Conservation (phyloP, 2,888 invertebrate species). For the Smittia aterrima region DNA sequence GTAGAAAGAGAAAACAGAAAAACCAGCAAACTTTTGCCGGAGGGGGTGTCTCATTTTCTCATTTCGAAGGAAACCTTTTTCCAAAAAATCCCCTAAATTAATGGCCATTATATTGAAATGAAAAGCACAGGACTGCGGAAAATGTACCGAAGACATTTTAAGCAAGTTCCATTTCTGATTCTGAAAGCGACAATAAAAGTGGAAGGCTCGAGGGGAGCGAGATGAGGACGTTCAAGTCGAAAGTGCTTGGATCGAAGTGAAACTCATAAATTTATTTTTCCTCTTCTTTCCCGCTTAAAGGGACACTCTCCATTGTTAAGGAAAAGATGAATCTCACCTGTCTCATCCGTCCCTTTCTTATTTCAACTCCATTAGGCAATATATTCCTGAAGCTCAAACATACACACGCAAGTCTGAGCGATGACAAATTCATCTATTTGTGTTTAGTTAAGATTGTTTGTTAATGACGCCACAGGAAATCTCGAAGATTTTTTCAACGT, state of each 20-base stretch:
- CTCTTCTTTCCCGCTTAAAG: background rate
- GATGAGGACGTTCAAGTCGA: background rate
- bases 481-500: background rate
- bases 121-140: background rate
- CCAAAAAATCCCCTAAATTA: background rate
- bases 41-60: background rate
- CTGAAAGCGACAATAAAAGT: background rate
- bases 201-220: background rate
- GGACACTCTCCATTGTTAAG: background rate
- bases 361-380: conserved; percentile 21
- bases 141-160: background rate
- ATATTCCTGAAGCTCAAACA: background rate
- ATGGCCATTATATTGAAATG: conserved; percentile 25
- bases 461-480: background rate
- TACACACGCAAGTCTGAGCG: background rate
- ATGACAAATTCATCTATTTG: conserved; percentile 24
- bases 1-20: background rate
- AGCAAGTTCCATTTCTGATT: background rate
- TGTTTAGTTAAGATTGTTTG: background rate
- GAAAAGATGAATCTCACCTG: background rate
- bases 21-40: background rate
- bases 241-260: conserved; percentile 16
- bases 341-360: conserved; percentile 20
- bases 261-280: background rate
- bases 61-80: background rate